Evolutionary conservation across 2,113 vertebrate genomes (phyloP).

Genomic region (Dendrocopos noguchii): DNA sequence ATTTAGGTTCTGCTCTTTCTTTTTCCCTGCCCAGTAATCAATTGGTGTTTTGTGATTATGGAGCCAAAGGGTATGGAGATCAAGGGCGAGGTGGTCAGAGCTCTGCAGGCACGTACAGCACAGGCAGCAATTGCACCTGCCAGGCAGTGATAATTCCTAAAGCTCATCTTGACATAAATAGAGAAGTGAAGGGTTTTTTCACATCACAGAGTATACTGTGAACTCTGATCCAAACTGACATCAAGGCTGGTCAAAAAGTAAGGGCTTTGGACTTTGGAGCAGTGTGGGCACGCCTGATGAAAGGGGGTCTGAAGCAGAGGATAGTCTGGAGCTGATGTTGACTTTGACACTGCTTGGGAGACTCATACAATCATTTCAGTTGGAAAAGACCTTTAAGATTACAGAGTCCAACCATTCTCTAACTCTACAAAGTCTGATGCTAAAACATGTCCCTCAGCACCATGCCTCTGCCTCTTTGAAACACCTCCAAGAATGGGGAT

Average conservation of each 20-base stretch:
- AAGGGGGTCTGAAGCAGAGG: no score
- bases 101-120: not conserved
- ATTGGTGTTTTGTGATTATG: not conserved
- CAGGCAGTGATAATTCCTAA: not conserved
- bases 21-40: not conserved
- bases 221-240: not conserved
- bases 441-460: no score
- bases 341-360: no score
- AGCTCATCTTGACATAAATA: not conserved
- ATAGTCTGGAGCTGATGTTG: no score
- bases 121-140: not conserved
- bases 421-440: no score
- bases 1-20: not conserved
- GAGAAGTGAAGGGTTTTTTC: not conserved
- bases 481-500: no score
- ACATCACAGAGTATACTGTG: not conserved
- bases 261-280: no score
- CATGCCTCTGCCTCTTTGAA: no score
- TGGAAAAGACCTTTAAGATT: no score
- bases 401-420: no score
- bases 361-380: no score
- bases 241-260: not conserved
- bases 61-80: not conserved
- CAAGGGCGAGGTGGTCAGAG: not conserved
- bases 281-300: no score